These are phyloP conservation scores for Montifringilla adamsi DNA, from an alignment of 2,113 vertebrate genomes.

Conservation along the genomic window DNA sequence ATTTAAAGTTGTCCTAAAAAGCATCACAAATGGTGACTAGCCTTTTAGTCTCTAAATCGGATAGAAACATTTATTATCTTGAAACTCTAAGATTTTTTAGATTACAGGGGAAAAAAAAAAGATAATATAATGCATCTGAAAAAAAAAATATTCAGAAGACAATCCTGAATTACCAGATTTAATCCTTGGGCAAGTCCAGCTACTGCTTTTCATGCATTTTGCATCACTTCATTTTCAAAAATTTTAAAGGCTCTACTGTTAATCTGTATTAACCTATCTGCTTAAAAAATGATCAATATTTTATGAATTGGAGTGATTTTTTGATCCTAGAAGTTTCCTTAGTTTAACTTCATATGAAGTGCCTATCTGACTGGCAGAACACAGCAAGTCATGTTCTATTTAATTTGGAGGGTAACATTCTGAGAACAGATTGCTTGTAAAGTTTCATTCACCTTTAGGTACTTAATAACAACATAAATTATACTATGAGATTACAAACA, in stretches of 20 bases:
- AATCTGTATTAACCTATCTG: background rate
- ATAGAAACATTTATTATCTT: background rate
- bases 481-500: background rate
- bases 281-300: background rate
- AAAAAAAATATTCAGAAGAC: background rate
- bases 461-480: background rate
- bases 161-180: background rate
- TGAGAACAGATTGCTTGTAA: background rate
- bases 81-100: background rate
- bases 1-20: background rate
- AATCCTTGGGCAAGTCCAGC: background rate
- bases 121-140: background rate
- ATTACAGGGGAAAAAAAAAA: background rate
- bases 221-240: background rate
- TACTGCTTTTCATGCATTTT: background rate
- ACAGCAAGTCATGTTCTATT: background rate
- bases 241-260: background rate
- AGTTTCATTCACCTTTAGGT: background rate
- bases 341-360: background rate
- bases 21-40: background rate
- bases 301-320: background rate
- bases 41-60: background rate
- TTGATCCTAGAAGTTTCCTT: background rate
- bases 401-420: background rate
- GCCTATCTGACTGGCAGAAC: background rate